Evolutionary conservation across 2,797 vertebrate species (phyloP).

Genomic region (Parauchenoglanis punctatus): DNA sequence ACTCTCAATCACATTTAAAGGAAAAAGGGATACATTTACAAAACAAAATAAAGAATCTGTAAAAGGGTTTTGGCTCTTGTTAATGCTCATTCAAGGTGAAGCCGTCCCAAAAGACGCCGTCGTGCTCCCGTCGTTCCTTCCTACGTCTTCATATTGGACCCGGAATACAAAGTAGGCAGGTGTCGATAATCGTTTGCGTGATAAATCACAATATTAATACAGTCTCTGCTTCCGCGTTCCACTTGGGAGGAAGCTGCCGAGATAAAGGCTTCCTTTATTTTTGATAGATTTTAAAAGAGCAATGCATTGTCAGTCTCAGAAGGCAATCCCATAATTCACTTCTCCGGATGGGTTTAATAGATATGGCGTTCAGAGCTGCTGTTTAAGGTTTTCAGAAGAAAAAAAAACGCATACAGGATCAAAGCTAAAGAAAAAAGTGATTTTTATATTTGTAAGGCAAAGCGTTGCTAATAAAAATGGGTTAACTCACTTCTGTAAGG

Average conservation of each 20-base stretch:
- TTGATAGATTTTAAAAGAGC: not conserved
- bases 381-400: not conserved
- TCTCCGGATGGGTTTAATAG: not conserved
- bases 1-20: not conserved
- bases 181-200: conserved; percentile 14
- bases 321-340: conserved; percentile 1
- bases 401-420: not conserved
- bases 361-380: not conserved
- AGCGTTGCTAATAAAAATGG: not conserved
- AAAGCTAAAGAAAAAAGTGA: not conserved
- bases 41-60: not conserved
- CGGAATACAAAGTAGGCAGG: conserved; percentile 4
- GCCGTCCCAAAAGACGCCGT: not conserved
- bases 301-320: not conserved
- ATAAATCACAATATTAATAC: conserved; percentile 28
- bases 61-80: not conserved
- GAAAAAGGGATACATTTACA: not conserved
- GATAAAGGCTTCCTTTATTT: conserved; percentile 22
- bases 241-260: conserved; percentile 9
- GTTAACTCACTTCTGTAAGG: not conserved
- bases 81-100: not conserved
- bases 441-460: not conserved
- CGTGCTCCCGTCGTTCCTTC: not conserved
- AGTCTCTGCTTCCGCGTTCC: not conserved
- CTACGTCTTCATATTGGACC: not conserved